Base-by-base conservation (phyloP, 1,140 invertebrate species). In the Ceratina japonica region DNA sequence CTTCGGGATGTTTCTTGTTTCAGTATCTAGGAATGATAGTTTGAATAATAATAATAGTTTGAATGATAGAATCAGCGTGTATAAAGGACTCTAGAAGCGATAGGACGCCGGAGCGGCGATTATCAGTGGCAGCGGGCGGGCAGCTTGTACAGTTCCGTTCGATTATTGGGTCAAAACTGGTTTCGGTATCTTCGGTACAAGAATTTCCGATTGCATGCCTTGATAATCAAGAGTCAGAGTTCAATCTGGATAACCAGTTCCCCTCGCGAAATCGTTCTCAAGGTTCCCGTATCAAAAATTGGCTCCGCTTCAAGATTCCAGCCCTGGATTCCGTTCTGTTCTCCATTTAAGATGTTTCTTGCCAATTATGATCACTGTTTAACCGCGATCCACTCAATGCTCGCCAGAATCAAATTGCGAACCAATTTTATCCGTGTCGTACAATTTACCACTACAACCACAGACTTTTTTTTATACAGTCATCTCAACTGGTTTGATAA, bases 161-260 rank as follows among this genome's bases (percentile, higher is more conserved):
- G 49, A 74, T 74, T 74, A 74, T 54, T 74, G 72, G 72, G 61
- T 64, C 61, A 65, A 74, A 74, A 74, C 72, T 74, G 72, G 72
- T 74, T 74, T 64, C 72, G 37, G 37, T 74, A 74, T 74, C 72
- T 54, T 54, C 61, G 61, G 1, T 65, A 37, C 27, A 74, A 64
- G 72, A 65, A 74, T 64, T 65, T 65, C 72, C n/a, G 72, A 74
- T 74, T 22, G 61, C 61, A 65, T 65, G n/a, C 22, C 72, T 27
- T 18, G 72, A 74, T 74, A 74, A 74, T 49, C 72, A 27, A n/a
- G 72, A 65, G 61, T 74, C 72, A 64, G 61, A 64, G 72, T 74
- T 74, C 61, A 65, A 61, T 74, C 72, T 22, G 61, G 72, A 65
- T 74, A 74, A 74, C 72, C 72, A 74, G 72, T 56, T 54, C 72